These are phyloP conservation scores for Microcebus jonahi DNA, from an alignment of 2,113 vertebrate genomes.

Conservation along the genomic window DNA sequence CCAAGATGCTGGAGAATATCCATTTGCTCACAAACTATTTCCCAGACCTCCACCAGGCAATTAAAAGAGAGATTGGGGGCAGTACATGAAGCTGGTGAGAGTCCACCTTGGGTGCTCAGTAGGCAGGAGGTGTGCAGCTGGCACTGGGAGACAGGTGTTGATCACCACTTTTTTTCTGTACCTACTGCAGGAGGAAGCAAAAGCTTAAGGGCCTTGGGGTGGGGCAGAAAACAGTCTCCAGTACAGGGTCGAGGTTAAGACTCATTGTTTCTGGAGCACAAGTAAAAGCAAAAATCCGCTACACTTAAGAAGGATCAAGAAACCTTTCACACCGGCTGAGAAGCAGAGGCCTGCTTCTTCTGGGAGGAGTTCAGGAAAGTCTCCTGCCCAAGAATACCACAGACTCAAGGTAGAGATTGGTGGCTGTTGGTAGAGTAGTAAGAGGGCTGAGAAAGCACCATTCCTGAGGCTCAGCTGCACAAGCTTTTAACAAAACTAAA, in stretches of 20 bases:
- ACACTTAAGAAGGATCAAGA: not conserved
- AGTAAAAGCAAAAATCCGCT: not conserved
- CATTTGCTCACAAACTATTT: not conserved
- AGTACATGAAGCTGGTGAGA: not conserved
- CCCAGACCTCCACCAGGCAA: not conserved
- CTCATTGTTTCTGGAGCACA: not conserved
- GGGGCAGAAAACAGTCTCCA: not conserved
- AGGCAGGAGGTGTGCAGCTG: not conserved
- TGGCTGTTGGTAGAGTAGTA: not conserved
- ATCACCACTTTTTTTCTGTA: not conserved
- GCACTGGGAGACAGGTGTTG: not conserved
- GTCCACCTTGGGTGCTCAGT: too few relatives aligned
- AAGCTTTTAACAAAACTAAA: not conserved
- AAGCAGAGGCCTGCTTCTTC: not conserved
- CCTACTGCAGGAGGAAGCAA: not conserved
- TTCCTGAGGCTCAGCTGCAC: not conserved
- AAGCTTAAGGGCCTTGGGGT: not conserved
- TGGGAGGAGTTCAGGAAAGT: not conserved
- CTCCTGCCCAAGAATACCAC: not conserved
- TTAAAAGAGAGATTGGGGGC: not conserved
- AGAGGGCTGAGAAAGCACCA: not conserved
- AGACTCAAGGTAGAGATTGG: not conserved
- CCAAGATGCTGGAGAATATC: not conserved
- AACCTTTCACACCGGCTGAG: rapidly evolving
- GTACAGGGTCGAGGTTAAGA: not conserved